These are phyloP conservation scores for Hyles vespertilio DNA, from an alignment of 1,140 invertebrate species.

Conservation along the genomic window DNA sequence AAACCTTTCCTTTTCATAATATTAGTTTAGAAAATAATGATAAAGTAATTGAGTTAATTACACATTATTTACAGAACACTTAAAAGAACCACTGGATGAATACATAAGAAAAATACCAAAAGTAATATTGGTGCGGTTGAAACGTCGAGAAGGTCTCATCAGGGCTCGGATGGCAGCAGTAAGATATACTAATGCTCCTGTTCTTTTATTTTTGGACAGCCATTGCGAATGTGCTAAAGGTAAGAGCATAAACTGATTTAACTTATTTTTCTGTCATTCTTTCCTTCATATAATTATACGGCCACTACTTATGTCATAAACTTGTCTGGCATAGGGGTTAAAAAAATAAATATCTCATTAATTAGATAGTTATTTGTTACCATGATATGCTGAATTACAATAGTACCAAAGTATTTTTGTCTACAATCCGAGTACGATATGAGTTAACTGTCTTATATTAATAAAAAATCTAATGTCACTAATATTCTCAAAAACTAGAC, in stretches of 20 bases:
- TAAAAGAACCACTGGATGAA: constrained; percentile 26
- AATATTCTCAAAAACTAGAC: too few relatives aligned
- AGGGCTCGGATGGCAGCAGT: constrained; percentile 31
- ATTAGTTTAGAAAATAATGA: neutral
- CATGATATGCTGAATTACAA: too few relatives aligned
- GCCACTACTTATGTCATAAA: too few relatives aligned
- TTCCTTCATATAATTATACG: too few relatives aligned
- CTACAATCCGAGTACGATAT: too few relatives aligned
- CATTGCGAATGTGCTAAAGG: constrained; percentile 43
- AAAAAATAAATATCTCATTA: too few relatives aligned
- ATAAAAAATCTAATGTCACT: too few relatives aligned
- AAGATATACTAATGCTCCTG: constrained; percentile 22
- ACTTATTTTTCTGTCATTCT: too few relatives aligned
- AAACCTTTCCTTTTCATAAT: neutral
- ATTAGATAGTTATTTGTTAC: too few relatives aligned
- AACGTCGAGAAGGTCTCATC: constrained; percentile 28
- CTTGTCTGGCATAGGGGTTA: too few relatives aligned
- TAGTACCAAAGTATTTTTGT: too few relatives aligned
- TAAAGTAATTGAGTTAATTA: neutral
- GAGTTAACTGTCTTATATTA: too few relatives aligned
- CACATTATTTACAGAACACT: constrained; percentile 27
- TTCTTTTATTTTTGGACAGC: constrained; percentile 39
- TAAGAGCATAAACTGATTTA: constrained; percentile 7
- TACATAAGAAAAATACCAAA: constrained; percentile 24
- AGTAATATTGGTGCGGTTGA: constrained; percentile 22